These are phyloP conservation scores for Pituophis catenifer DNA, from an alignment of 2,113 vertebrate species.

Conservation along the genomic window DNA sequence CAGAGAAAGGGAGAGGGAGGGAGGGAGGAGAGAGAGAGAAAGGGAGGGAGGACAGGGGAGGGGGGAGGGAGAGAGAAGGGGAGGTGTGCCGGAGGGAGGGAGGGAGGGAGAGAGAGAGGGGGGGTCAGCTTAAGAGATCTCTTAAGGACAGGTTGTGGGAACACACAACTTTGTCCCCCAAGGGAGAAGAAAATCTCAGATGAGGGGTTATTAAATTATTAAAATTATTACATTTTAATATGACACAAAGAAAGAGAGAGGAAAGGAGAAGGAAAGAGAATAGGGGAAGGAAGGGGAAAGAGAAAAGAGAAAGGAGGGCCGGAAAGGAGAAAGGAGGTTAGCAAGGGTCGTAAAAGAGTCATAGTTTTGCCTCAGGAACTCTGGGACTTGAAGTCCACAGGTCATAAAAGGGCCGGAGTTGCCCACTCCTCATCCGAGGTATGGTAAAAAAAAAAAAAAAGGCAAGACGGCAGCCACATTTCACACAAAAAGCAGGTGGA, in stretches of 20 bases:
- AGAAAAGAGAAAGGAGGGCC: neutral
- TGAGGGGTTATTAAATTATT: neutral
- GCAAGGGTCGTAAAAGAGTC: neutral
- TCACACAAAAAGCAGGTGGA: neutral
- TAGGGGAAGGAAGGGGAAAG: neutral
- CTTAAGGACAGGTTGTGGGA: neutral
- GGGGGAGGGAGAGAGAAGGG: too few species aligned
- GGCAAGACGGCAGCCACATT: neutral
- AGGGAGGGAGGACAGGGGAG: too few species aligned
- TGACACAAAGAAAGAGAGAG: neutral
- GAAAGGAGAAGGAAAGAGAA: neutral
- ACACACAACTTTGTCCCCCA: neutral
- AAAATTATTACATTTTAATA: neutral
- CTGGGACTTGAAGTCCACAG: neutral
- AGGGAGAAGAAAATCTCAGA: neutral
- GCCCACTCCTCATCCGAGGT: neutral
- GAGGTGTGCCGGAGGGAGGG: too few species aligned
- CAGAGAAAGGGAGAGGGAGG: too few species aligned
- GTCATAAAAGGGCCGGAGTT: neutral
- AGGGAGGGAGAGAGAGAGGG: too few species aligned
- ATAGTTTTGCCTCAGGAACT: neutral
- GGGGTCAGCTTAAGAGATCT: too few species aligned
- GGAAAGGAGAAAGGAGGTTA: neutral
- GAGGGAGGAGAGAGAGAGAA: too few species aligned
- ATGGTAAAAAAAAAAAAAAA: neutral